Evolutionary conservation across 1,140 invertebrate genomes (phyloP), one percentile per base, ranked within the genome.

Genomic region (Dreissena polymorpha): DNA sequence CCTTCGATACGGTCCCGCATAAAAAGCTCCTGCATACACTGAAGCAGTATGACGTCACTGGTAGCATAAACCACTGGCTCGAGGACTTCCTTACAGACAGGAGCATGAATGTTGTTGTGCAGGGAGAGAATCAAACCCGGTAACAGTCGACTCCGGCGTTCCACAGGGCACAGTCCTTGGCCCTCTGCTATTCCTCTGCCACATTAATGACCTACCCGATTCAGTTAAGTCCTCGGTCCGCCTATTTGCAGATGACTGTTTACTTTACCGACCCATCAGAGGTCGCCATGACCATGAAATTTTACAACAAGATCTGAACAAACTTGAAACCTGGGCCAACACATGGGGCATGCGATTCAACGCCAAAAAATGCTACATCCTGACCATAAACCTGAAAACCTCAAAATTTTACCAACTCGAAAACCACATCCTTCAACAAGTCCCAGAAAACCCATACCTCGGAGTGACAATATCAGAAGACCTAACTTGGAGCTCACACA

Each of bases 131-230:
- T 74, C 72, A 21, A 18, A 21, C 25, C 13, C 55, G 18, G 72
- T 27, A 10, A 21, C 50, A 14, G 25, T 53, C 51, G 49, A 55
- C 8, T 21, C 29, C 63, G 63, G 60, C 8, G 60, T 67, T 65
- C 74, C 74, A 18, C 74, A 77, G 23, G 63, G 29, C 23, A 65
- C 63, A 7, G 63, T 77, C 13, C 5, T 65, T 18, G 63, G 63
- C 10, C 63, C 76, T 14, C 14, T 57, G 5, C 76, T 79, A 18
- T 79, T 79, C 51, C 73, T 85, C 13, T 63, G 74, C 23, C 78
- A 85, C 71, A 83, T 85, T 21, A 82, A 85, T 49, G 84, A 87
- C 73, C 63, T 85, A 16, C 86, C 75, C 49, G 79, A 73, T 16
- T 39, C 8, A 8, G 86, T 83, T 25, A 72, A 79, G 27, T 87